Conservation (phyloP, 2,113 vertebrate genomes). For the Chaetops frenatus region DNA sequence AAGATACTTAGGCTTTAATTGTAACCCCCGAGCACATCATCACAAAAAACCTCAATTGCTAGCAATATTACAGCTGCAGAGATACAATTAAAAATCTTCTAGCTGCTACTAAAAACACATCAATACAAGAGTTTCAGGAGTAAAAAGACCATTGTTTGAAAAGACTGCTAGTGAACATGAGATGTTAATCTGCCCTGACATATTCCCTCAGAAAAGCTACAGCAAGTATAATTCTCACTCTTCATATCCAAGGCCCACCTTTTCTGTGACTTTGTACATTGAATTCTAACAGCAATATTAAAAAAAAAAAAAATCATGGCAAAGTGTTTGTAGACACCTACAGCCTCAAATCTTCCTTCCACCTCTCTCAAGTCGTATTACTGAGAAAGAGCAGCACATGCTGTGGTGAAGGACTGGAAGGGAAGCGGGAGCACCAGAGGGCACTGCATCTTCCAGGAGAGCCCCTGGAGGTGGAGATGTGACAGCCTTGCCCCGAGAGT, state of each 20-base stretch:
- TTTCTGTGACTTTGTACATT: not conserved
- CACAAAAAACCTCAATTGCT: not conserved
- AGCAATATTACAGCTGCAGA: not conserved
- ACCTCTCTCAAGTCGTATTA: not conserved
- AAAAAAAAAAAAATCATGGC: not conserved
- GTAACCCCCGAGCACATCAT: not conserved
- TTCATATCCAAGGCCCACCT: not conserved
- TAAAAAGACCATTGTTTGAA: not conserved
- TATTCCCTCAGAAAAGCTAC: not conserved
- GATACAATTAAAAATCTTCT: not conserved
- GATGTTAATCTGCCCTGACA: not conserved
- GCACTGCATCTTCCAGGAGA: not conserved
- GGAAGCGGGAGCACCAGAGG: not conserved
- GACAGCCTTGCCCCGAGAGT: not conserved
- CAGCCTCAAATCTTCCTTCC: not conserved
- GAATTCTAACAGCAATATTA: not conserved
- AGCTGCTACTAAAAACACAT: not conserved
- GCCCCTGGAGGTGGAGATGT: not conserved
- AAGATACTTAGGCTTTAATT: not conserved
- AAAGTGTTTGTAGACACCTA: not conserved
- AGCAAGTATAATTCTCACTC: not conserved
- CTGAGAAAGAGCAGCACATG: not conserved
- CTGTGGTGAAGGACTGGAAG: not conserved
- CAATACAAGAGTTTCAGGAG: not conserved
- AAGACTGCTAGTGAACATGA: not conserved